Base-by-base conservation (phyloP, 2,797 vertebrate genomes). In the Myripristis murdjan region DNA sequence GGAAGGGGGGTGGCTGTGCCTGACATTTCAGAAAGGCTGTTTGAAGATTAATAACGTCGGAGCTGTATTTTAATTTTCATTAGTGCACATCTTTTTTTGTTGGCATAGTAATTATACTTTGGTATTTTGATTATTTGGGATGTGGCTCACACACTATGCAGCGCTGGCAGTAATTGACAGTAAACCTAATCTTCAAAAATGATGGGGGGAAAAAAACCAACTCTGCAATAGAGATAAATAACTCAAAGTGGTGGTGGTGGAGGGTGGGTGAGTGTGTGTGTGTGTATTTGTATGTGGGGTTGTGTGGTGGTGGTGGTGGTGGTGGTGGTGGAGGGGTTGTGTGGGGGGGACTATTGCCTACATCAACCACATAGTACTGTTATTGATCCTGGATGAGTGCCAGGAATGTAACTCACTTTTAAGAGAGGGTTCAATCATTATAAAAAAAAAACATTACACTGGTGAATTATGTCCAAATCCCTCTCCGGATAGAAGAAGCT, bases 351-450 rank as follows among this genome's bases (percentile, higher is more conserved):
- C 65, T 81, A 78, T 83, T 86, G 78, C 86, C 64, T 64, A 76
- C 73, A 75, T 85, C 70, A 61, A 83, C 57, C 84, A 78, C 22
- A 86, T 51, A 58, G 69, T 63, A 31, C 46, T 52, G 28, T 39
- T 78, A 89, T 89, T 51, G 73, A 89, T 83, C 77, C 57, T 81
- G 82, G 77, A 64, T 48, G 15, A 1, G 37, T 55, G 83, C 84
- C 85, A 79, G 64, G 48, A 20, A 31, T 23, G 78, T 85, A 75
- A 74, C 55, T 88, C 81, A 84, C 82, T 84, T 83, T 78, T 79
- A 70, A 79, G 33, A 33, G 58, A 54, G 73, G 79, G 41, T 75
- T 78, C 16, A 56, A 49, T 82, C 67, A 68, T 60, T 68, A 64
- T 70, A 43, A 61, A 55, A 47, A 39, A 24, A 43, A 61, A 51